Percentiles rank a stretch among this genome's conserved stretches.
phyloP scores from a whole-genome alignment of 2,797 vertebrate species.

The Eutrigla gurnardus region DNA sequence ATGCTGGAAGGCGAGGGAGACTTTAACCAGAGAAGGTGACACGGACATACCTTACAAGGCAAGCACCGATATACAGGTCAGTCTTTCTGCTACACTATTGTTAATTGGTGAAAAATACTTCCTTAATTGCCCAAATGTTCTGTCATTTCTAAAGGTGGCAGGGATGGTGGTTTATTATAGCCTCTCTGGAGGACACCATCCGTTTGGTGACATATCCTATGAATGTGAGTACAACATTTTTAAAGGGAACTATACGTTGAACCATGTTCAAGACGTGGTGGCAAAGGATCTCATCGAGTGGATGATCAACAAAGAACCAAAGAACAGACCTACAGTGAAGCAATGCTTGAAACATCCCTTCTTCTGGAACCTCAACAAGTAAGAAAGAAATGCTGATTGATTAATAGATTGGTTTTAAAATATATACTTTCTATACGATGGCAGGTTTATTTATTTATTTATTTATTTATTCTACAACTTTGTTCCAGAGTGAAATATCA shows the following conservation, averaged over 20 bases:
- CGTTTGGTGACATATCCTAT: conserved; percentile 35
- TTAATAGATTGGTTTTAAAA: conserved; percentile 15
- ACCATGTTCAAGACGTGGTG: conserved; percentile 63
- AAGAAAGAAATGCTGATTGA: background rate
- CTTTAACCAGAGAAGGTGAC: conserved; percentile 25
- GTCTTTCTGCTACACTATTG: fast-evolving
- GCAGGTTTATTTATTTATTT: too few species aligned
- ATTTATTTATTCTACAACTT: too few species aligned
- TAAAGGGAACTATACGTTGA: conserved; percentile 49
- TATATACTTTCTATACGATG: background rate
- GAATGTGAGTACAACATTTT: conserved; percentile 51
- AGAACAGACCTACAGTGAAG: conserved; percentile 65
- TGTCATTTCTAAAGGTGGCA: conserved; percentile 65
- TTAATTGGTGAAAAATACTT: fast-evolving
- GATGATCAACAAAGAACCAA: conserved; percentile 71
- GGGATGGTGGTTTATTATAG: conserved; percentile 80
- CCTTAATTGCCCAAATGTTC: fast-evolving
- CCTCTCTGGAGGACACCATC: conserved; percentile 65
- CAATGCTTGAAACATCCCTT: conserved; percentile 74
- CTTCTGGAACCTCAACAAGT: conserved; percentile 66
- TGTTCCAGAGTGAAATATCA: too few species aligned
- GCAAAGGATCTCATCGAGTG: conserved; percentile 70
- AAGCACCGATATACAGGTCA: conserved; percentile 75
- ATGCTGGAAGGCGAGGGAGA: conserved; percentile 78
- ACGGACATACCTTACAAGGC: conserved; percentile 57